Conservation (phyloP, 2,797 vertebrate genomes). For the Schizopygopsis pylzovi region DNA sequence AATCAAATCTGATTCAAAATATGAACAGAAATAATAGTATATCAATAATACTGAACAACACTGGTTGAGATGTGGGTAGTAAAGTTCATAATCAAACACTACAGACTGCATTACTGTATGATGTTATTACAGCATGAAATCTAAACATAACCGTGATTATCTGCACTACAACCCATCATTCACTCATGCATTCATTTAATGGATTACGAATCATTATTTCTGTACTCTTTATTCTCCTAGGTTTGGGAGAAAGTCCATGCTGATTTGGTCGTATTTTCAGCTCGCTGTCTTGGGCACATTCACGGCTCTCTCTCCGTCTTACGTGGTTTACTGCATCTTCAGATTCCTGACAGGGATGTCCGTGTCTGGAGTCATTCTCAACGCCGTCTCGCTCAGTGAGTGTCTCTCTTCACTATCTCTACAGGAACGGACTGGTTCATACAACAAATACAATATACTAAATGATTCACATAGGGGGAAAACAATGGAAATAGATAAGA, state of each 20-base stretch:
- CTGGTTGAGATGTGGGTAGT: neutral
- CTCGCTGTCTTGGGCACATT: slow-evolving; percentile 72
- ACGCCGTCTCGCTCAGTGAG: slow-evolving; percentile 84
- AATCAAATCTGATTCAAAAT: neutral
- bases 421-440: neutral
- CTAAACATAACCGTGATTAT: neutral
- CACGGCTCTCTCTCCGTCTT: slow-evolving; percentile 78
- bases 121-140: neutral
- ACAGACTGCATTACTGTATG: neutral
- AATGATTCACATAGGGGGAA: neutral
- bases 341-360: slow-evolving; percentile 85
- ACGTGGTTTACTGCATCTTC: slow-evolving; percentile 78
- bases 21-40: neutral
- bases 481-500: too few species aligned
- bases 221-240: slow-evolving; percentile 58
- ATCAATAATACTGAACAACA: neutral
- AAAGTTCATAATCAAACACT: too few species aligned
- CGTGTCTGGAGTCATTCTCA: slow-evolving; percentile 84
- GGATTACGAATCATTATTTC: neutral
- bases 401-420: neutral
- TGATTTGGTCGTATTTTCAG: slow-evolving; percentile 79
- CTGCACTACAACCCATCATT: neutral
- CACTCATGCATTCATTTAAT: neutral
- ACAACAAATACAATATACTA: neutral
- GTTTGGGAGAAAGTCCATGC: slow-evolving; percentile 75